Conservation (phyloP, 2,888 invertebrate genomes). For the Cosmia trapezina region DNA sequence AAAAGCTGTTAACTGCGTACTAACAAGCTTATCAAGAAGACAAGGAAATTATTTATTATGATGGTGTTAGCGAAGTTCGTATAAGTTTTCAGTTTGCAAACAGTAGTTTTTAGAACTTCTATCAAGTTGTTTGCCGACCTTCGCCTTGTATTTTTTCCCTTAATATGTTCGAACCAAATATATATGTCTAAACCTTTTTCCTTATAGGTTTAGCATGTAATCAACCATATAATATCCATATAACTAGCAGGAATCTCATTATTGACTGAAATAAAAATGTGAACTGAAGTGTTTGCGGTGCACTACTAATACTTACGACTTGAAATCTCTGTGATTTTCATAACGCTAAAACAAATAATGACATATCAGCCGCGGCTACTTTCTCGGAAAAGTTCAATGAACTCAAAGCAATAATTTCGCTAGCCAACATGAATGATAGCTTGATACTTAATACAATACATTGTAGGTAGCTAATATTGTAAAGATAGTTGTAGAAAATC, state of each 20-base stretch:
- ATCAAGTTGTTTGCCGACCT: constrained; percentile 31
- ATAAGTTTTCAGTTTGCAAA: constrained; percentile 28
- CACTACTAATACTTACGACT: constrained; percentile 24
- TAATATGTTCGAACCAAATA: constrained; percentile 32
- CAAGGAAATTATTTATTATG: constrained; percentile 42
- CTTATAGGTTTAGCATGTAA: constrained; percentile 13
- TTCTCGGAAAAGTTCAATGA: constrained; percentile 60
- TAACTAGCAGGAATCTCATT: constrained; percentile 9
- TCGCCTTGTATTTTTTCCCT: constrained; percentile 31
- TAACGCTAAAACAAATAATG: constrained; percentile 53
- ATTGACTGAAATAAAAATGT: constrained; percentile 28
- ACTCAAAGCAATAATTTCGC: constrained; percentile 48
- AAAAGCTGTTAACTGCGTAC: constrained; percentile 24
- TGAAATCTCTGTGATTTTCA: constrained; percentile 48
- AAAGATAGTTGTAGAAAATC: constrained; percentile 46
- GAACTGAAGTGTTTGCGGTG: constrained; percentile 29
- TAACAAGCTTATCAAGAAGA: constrained; percentile 52
- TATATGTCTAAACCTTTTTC: constrained; percentile 30
- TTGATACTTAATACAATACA: constrained; percentile 35
- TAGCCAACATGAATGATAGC: constrained; percentile 42
- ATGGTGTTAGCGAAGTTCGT: constrained; percentile 44
- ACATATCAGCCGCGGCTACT: constrained; percentile 47
- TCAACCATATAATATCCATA: constrained; percentile 5
- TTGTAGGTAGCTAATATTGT: constrained; percentile 35
- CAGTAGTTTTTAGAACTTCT: constrained; percentile 49